Evolutionary conservation across 1,140 invertebrate genomes (phyloP), one percentile per base, ranked within the genome.

Genomic region (Anoplolepis gracilipes): DNA sequence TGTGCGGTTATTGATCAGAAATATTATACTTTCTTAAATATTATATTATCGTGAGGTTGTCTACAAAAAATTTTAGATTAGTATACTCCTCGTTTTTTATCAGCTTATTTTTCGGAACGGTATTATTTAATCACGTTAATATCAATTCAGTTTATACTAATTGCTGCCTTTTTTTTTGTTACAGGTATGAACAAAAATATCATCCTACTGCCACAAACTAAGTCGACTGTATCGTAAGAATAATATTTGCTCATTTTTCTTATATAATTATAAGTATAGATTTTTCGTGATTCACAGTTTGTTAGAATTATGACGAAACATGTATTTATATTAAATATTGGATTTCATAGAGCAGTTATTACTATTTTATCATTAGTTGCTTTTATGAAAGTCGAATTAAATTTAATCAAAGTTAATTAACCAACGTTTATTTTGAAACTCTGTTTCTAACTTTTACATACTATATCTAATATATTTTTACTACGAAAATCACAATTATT

Each of bases 201-300:
- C 36, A 19, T 70, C 33, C 19, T 36, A 6, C 11, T n/a, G 19
- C 0, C 53, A 10, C 11, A 67, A 57, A 39, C 5, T 59, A 81
- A 13, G 72, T 65, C 6, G 36, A 53, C 65, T 30, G 65, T 72
- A 72, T 57, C 65, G 78, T 81, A 81, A 81, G 78, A 59, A 81
- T 42, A 13, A 42, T 33, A 57, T 53, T 75, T 13, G 11, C 8
- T 13, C 2, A 42, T 76, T 73, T 42, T 42, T 61, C n/a, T 49
- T 49, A 33, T 49, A 33, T 25, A 6, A 46, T 62, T 78, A 39
- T 39, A 78, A 11, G 33, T 33, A 39, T 2, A 42, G 0, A 42
- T 11, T 78, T 7, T 25, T 6, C 11, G 30, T 57, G 22, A 59
- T 77, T 64, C n/a, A 64, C 7, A 28, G 3, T 57, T 59, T 75